A percentile compares a stretch with the other conserved stretches of the same genome.
Evolutionary conservation across 35 echinoderm and acorn worm species (phyloP).

Genomic region (Acanthaster planci): DNA sequence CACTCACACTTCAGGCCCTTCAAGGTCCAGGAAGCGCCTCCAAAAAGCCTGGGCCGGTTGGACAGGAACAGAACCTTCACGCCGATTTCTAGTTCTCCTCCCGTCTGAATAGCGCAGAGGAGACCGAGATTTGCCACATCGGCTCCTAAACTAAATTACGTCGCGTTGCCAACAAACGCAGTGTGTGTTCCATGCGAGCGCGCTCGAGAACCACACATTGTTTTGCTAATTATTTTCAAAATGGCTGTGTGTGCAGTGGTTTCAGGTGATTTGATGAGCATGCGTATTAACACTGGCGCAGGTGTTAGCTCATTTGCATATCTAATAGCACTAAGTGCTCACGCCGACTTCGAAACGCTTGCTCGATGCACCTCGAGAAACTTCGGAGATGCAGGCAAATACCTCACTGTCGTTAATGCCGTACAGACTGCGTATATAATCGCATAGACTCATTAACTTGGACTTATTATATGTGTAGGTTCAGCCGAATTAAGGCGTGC

Average conservation of each 20-base stretch:
- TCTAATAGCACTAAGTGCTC: too few relatives aligned
- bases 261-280: not conserved
- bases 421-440: too few relatives aligned
- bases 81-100: not conserved
- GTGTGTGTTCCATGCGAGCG: not conserved
- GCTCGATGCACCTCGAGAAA: too few relatives aligned
- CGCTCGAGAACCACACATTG: not conserved
- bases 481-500: too few relatives aligned
- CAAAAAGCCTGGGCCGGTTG: too few relatives aligned
- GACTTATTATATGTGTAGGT: too few relatives aligned
- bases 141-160: slow-evolving; percentile 1
- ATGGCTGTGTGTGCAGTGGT: not conserved
- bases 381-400: too few relatives aligned
- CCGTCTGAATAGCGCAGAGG: not conserved
- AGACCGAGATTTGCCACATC: not conserved
- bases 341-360: too few relatives aligned
- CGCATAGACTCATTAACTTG: too few relatives aligned
- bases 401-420: too few relatives aligned
- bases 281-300: not conserved
- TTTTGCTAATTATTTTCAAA: slow-evolving; percentile 22
- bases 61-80: not conserved
- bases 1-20: not conserved
- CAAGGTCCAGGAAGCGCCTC: not conserved
- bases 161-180: slow-evolving; percentile 3
- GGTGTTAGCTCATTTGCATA: not conserved